Conservation (phyloP, 2,113 vertebrate species). For the Galeopterus variegatus region DNA sequence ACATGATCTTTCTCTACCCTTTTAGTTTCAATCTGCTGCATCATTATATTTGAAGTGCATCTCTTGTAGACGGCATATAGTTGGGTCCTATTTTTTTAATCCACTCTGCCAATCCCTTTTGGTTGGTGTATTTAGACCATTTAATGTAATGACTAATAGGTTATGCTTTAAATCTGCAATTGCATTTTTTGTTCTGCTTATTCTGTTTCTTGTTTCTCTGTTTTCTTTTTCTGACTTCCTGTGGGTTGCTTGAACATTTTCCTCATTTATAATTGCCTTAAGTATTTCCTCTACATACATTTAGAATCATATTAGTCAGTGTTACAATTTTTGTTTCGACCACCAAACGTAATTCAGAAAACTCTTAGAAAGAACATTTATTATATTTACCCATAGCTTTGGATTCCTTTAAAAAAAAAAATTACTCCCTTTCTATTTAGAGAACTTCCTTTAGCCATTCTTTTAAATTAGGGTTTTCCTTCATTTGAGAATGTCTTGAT, state of each 20-base stretch:
- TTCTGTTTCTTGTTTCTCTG: neutral
- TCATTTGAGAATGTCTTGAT: neutral
- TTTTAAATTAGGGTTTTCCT: neutral
- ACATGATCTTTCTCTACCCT: neutral
- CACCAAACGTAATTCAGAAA: slow-evolving; percentile 26
- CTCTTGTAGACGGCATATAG: neutral
- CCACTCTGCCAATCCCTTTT: neutral
- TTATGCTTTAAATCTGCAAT: neutral
- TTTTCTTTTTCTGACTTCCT: neutral
- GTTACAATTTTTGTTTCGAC: neutral
- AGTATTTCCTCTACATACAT: neutral
- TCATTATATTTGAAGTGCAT: neutral
- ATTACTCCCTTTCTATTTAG: neutral
- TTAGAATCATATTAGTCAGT: neutral
- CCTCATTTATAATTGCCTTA: neutral
- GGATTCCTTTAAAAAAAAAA: too few relatives aligned
- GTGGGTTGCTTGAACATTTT: neutral
- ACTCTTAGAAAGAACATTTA: neutral
- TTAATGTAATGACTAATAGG: neutral
- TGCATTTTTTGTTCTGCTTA: neutral
- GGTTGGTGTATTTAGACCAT: neutral
- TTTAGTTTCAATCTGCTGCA: neutral
- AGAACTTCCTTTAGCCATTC: neutral
- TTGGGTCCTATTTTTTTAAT: neutral
- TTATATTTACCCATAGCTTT: neutral